These are phyloP conservation scores for Xiphophorus couchianus DNA, from an alignment of 2,113 vertebrate genomes.

Conservation along the genomic window DNA sequence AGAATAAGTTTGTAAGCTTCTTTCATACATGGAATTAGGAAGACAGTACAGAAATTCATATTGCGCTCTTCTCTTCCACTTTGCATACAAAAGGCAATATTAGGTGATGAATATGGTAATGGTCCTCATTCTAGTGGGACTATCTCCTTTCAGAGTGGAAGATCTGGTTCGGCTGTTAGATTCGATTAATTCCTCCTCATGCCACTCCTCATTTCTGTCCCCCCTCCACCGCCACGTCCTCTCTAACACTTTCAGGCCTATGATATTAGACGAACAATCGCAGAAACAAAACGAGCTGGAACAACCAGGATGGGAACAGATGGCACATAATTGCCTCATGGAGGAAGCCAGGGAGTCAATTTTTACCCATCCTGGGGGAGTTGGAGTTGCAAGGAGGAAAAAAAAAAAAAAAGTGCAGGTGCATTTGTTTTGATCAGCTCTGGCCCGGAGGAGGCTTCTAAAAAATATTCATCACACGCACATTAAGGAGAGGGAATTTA, in stretches of 20 bases:
- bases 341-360: constrained; percentile 87
- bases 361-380: constrained; percentile 85
- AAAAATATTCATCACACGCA: constrained; percentile 79
- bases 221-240: constrained; percentile 51
- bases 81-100: constrained; percentile 74
- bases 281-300: constrained; percentile 86
- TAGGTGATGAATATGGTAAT: constrained; percentile 79
- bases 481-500: constrained; percentile 76
- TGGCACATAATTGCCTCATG: constrained; percentile 85
- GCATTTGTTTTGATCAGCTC: constrained; percentile 85
- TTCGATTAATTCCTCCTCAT: constrained; percentile 81
- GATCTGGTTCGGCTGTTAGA: constrained; percentile 77
- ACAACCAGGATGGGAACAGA: constrained; percentile 85
- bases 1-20: constrained; percentile 56
- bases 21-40: constrained; percentile 48
- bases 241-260: constrained; percentile 80
- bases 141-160: constrained; percentile 73
- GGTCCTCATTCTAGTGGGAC: constrained; percentile 74
- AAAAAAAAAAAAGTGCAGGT: constrained; percentile 78
- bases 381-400: constrained; percentile 76
- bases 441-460: constrained; percentile 81
- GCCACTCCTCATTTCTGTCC: constrained; percentile 80
- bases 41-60: constrained; percentile 68
- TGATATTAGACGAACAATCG: constrained; percentile 85
- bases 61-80: constrained; percentile 60